Evolutionary conservation across 2,797 vertebrate genomes (phyloP).

Genomic region (Scolopax rusticola): DNA sequence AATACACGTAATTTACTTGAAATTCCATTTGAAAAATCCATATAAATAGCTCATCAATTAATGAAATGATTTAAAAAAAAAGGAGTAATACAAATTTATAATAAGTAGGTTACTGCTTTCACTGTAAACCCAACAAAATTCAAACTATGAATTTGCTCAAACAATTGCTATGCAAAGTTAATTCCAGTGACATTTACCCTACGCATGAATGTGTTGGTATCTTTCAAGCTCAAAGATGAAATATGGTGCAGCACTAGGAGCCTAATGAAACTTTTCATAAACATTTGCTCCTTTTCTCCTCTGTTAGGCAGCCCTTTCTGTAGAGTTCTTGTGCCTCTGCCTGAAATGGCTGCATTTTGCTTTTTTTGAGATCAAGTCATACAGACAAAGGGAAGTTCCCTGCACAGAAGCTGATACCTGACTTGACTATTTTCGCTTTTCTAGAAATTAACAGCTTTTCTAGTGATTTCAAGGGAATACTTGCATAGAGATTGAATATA

Average conservation of each 20-base stretch:
- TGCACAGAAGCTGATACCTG: not conserved
- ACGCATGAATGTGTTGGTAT: not conserved
- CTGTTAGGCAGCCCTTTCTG: not conserved
- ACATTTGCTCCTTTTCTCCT: not conserved
- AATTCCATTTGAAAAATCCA: not conserved
- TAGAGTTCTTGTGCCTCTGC: not conserved
- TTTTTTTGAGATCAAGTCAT: not conserved
- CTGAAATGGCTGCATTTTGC: not conserved
- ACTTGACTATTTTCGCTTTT: not conserved
- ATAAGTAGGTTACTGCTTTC: not conserved
- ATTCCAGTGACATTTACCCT: not conserved
- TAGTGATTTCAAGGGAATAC: not conserved
- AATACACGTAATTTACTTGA: not conserved
- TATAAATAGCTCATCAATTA: not conserved
- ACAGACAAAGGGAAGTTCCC: not conserved
- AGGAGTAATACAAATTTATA: not conserved
- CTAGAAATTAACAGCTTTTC: not conserved
- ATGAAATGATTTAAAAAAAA: not conserved
- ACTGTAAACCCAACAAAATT: not conserved
- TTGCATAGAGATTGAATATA: not conserved
- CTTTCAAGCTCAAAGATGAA: not conserved
- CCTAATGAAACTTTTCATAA: not conserved
- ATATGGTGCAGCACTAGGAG: not conserved
- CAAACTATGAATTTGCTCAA: not conserved
- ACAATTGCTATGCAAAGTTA: not conserved